Conservation (phyloP, 2,797 vertebrate species). For the Pampus argenteus region DNA sequence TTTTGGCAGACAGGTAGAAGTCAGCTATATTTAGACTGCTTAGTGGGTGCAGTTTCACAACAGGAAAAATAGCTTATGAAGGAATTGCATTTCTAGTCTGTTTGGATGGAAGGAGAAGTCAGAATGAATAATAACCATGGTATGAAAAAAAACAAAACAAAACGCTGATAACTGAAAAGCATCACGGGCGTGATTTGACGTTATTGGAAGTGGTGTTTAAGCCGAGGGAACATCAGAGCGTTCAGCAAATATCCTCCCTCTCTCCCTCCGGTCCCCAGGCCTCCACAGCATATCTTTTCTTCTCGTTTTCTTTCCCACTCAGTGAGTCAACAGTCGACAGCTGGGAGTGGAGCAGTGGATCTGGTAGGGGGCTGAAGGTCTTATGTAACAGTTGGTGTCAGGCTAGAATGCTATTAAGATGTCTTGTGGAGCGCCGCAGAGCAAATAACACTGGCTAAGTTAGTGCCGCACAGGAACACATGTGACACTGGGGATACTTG, state of each 20-base stretch:
- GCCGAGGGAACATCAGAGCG: slow-evolving; percentile 45
- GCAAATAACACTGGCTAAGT: slow-evolving; percentile 21
- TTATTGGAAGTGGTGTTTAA: slow-evolving; percentile 49
- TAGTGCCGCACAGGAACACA: slow-evolving; percentile 7
- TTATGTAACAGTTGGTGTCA: slow-evolving; percentile 68
- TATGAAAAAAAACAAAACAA: too few species aligned
- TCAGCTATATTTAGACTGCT: slow-evolving; percentile 73
- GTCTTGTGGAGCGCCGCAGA: slow-evolving; percentile 51
- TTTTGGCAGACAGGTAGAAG: slow-evolving; percentile 76
- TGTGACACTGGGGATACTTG: slow-evolving; percentile 22
- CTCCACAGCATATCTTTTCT: slow-evolving; percentile 45
- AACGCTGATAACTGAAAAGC: slow-evolving; percentile 58
- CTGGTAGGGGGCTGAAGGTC: slow-evolving; percentile 50
- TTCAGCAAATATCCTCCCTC: slow-evolving; percentile 56
- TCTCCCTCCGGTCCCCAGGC: slow-evolving; percentile 6
- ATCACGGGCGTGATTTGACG: slow-evolving; percentile 31
- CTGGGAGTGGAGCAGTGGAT: slow-evolving; percentile 56
- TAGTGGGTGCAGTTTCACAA: slow-evolving; percentile 67
- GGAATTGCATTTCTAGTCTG: slow-evolving; percentile 72
- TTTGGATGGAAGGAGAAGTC: slow-evolving; percentile 54
- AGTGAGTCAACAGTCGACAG: slow-evolving; percentile 69
- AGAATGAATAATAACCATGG: slow-evolving; percentile 44
- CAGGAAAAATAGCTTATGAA: slow-evolving; percentile 49
- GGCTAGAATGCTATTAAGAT: slow-evolving; percentile 67
- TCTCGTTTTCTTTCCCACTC: slow-evolving; percentile 56